These are phyloP conservation scores for Pristiophorus japonicus DNA, from an alignment of 2,113 vertebrate genomes.

Conservation along the genomic window DNA sequence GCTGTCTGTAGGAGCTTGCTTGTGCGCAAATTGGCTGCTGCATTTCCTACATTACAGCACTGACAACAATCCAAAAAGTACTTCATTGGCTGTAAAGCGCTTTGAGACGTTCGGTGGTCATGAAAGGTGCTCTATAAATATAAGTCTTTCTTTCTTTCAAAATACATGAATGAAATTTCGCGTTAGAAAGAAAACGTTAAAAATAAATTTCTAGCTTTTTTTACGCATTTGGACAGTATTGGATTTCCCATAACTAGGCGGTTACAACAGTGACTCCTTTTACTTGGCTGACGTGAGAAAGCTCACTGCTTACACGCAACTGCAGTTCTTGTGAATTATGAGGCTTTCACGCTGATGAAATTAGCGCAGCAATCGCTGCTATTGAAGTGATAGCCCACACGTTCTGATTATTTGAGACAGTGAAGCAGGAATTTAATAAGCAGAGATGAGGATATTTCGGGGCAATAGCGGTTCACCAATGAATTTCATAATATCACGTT, in stretches of 20 bases:
- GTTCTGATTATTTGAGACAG: slow-evolving; percentile 28
- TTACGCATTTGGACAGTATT: background rate
- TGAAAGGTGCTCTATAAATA: no score
- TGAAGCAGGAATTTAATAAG: slow-evolving; percentile 32
- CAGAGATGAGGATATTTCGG: slow-evolving; percentile 9
- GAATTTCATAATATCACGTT: slow-evolving; percentile 26
- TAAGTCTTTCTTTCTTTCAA: no score
- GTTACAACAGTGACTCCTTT: background rate
- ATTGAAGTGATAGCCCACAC: background rate
- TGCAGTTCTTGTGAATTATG: background rate
- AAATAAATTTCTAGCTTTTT: no score
- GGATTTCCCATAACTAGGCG: background rate
- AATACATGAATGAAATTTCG: background rate
- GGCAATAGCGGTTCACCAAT: slow-evolving; percentile 4
- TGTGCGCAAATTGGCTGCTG: no score
- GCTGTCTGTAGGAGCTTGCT: no score
- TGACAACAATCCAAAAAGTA: no score
- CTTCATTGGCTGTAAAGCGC: no score
- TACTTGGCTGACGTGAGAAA: background rate
- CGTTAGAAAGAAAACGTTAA: no score
- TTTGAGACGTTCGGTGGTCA: no score
- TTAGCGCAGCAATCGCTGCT: background rate
- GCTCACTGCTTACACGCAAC: background rate
- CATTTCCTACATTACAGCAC: no score
- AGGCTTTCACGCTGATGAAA: background rate